A percentile compares a stretch with the other conserved stretches of the same genome.
Conservation (phyloP, 1,140 invertebrate genomes). For the Drosophila lacertosa region DNA sequence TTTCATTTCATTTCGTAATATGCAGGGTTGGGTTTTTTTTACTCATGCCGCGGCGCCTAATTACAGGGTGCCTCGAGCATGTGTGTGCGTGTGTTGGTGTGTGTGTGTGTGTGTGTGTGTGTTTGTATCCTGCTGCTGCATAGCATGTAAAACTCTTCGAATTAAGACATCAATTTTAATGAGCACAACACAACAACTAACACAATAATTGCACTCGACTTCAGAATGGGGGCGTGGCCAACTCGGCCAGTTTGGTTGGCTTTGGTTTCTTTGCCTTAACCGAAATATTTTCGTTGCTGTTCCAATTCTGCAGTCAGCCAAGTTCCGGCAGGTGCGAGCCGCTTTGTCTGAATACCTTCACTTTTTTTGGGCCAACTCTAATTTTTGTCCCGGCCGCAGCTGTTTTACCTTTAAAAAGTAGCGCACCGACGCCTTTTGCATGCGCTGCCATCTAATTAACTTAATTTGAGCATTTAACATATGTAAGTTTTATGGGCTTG, state of each 20-base stretch:
- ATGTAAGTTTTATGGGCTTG: slow-evolving; percentile 43
- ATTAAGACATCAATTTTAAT: slow-evolving; percentile 82
- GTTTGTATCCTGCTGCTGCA: slow-evolving; percentile 30
- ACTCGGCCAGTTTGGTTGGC: slow-evolving; percentile 43
- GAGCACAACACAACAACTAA: slow-evolving; percentile 71
- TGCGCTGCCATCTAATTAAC: slow-evolving; percentile 71
- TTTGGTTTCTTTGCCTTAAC: slow-evolving; percentile 57
- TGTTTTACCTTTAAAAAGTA: slow-evolving; percentile 54
- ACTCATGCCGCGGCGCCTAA: slow-evolving; percentile 69
- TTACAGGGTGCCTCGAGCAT: slow-evolving; percentile 69
- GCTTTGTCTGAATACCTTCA: slow-evolving; percentile 50
- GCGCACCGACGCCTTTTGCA: slow-evolving; percentile 73
- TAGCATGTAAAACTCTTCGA: slow-evolving; percentile 69
- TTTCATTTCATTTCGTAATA: slow-evolving; percentile 63
- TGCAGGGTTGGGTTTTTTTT: slow-evolving; percentile 36
- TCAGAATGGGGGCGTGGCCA: slow-evolving; percentile 61
- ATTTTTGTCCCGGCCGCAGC: slow-evolving; percentile 51
- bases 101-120: slow-evolving; percentile 40
- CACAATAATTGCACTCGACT: slow-evolving; percentile 69
- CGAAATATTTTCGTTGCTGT: not conserved
- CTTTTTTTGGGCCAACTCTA: slow-evolving; percentile 59
- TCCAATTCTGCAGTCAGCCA: slow-evolving; percentile 43
- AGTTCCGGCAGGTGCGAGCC: slow-evolving; percentile 72
- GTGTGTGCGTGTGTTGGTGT: slow-evolving; percentile 25
- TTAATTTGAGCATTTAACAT: slow-evolving; percentile 80